These are phyloP conservation scores for Xylocopa sonorina DNA, from an alignment of 1,140 invertebrate species.

Conservation along the genomic window DNA sequence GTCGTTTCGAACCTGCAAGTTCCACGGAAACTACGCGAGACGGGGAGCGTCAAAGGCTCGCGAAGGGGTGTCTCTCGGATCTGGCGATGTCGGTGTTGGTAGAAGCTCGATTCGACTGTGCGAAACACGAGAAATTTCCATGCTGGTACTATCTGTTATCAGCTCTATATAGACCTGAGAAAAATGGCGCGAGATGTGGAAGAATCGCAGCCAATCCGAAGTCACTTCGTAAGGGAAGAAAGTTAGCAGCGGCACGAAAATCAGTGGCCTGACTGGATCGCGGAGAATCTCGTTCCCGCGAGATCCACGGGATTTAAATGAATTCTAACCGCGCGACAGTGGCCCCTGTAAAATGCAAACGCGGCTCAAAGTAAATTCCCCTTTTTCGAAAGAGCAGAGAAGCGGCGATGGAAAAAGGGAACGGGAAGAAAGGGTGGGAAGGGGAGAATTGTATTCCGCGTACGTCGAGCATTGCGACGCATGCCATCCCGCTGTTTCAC, in stretches of 20 bases:
- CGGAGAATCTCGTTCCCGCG: constrained; percentile 5
- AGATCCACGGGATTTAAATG: constrained; percentile 4
- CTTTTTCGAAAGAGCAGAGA: background rate
- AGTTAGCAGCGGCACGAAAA: background rate
- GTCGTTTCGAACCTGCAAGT: background rate
- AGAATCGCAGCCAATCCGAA: background rate
- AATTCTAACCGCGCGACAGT: background rate
- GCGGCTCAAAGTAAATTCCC: background rate
- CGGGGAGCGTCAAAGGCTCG: background rate
- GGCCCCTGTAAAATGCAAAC: background rate
- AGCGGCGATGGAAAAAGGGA: background rate
- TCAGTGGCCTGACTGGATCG: background rate
- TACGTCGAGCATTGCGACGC: too few relatives aligned
- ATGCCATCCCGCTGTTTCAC: background rate
- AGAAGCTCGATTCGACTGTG: background rate
- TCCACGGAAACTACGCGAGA: background rate
- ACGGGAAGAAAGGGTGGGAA: too few relatives aligned
- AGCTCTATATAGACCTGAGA: background rate
- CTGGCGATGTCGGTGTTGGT: background rate
- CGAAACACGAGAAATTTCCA: background rate
- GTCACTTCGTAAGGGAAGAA: background rate
- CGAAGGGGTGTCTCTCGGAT: background rate
- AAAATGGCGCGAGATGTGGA: too few relatives aligned
- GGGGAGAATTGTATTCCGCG: background rate
- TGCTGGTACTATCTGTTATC: background rate